Base-by-base conservation (phyloP, 2,113 vertebrate species). In the Pagrus major region DNA sequence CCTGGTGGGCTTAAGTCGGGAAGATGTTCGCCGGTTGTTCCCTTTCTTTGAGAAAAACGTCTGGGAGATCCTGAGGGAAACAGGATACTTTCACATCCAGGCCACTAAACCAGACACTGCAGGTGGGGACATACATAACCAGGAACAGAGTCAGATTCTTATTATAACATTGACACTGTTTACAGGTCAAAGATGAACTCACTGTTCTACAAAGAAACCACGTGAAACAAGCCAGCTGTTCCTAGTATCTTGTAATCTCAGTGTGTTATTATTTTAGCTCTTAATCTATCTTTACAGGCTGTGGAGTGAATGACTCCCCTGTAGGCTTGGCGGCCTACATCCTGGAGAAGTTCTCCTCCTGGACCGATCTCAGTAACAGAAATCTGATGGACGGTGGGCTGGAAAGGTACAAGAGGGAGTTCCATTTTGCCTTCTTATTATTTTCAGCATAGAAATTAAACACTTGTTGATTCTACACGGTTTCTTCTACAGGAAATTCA, bases 261-360 rank as follows among this genome's bases (percentile, higher is more conserved):
- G 18, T 54, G 21, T 9, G 41, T 21, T 8, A 6, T 39, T 37
- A 54, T 42, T 39, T 49, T 1, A 35, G 15, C 14, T 42, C 5
- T 67, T 41, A 63, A 61, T 23, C 27, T 9, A 39, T 0, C 21
- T 80, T 54, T 65, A n/a, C 88, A 97, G 97, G 97, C 0, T 96
- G 94, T 88, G 96, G 91, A 31, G 37, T 96, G 83, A 98, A 96
- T 71, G 92, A 97, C 85, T 96, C 96, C 27, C 96, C 97, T 0
- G 95, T 96, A 3, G 96, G 96, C 21, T 93, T 98, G 83, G 96
- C 95, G 69, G 96, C 97, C 9, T 98, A 97, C 68, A 93, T 97
- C 68, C 84, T 97, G 88, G 97, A 98, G 81, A 96, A 97, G 84
- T 98, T 97, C 85, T 97, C 96, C 44, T 93, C 96, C 14, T 96